Evolutionary conservation across 2,888 invertebrate species (phyloP).

Genomic region (Gari tellinella): DNA sequence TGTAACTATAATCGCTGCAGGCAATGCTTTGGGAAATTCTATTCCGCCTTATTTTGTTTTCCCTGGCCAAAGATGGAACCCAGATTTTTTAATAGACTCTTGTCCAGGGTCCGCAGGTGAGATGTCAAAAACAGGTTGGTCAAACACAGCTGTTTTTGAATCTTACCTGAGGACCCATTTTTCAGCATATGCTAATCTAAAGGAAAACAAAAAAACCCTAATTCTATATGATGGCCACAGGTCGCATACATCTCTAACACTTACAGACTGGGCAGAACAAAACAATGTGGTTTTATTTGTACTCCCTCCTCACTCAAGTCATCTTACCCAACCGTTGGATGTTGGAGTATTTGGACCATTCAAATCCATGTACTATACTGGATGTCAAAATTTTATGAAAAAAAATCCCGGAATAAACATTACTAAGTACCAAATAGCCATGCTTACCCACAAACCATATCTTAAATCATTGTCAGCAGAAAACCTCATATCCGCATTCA

Average conservation of each 20-base stretch:
- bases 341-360: constrained; percentile 40
- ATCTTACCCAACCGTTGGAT: constrained; percentile 42
- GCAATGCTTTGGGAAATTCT: constrained; percentile 32
- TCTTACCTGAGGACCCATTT: constrained; percentile 32
- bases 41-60: constrained; percentile 40
- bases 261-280: constrained; percentile 41
- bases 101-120: constrained; percentile 3
- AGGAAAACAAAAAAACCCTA: constrained; percentile 4
- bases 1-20: constrained; percentile 35
- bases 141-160: constrained; percentile 9
- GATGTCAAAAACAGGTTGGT: constrained; percentile 10
- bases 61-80: not conserved
- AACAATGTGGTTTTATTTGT: constrained; percentile 45
- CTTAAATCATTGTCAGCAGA: constrained; percentile 26
- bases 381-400: constrained; percentile 32
- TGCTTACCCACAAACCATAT: constrained; percentile 34
- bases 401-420: constrained; percentile 25
- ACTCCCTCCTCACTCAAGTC: constrained; percentile 25
- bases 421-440: constrained; percentile 33
- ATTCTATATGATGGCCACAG: constrained; percentile 50
- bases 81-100: not conserved
- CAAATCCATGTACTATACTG: constrained; percentile 22
- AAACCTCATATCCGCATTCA: constrained; percentile 25
- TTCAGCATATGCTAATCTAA: constrained; percentile 20
- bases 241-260: constrained; percentile 30